These are phyloP conservation scores for Drosophila kepulauana DNA, from an alignment of 1,140 invertebrate species.

Conservation along the genomic window DNA sequence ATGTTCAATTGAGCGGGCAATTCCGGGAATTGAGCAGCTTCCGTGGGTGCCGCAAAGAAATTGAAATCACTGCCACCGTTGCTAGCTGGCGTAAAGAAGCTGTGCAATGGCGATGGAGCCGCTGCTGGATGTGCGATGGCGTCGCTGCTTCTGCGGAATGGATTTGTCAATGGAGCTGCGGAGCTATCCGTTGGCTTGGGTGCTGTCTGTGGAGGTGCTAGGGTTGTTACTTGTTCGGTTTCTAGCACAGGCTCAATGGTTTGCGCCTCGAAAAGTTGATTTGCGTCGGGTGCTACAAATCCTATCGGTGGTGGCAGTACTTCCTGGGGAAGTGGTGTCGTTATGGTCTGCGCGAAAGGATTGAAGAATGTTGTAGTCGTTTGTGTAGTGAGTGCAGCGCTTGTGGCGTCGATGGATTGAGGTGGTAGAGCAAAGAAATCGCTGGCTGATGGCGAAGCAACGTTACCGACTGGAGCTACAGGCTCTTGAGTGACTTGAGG, in stretches of 20 bases:
- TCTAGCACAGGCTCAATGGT: constrained; percentile 42
- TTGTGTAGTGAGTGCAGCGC: constrained; percentile 27
- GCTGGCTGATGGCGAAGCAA: not conserved
- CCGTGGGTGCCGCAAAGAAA: constrained; percentile 49
- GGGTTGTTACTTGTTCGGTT: not conserved
- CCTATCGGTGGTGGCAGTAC: constrained; percentile 60
- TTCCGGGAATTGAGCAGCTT: constrained; percentile 39
- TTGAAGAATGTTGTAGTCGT: constrained; percentile 68
- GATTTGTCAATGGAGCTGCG: constrained; percentile 30
- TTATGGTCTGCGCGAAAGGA: constrained; percentile 64
- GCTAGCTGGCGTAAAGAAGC: constrained; percentile 58
- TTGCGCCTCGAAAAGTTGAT: constrained; percentile 30
- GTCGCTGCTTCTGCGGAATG: constrained; percentile 26
- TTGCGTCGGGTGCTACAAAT: constrained; percentile 42
- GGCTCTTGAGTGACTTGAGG: constrained; percentile 2
- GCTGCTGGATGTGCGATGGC: constrained; percentile 2
- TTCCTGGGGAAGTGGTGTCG: constrained; percentile 51
- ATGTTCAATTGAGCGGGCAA: constrained; percentile 40
- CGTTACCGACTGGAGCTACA: not conserved
- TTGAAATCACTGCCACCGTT: constrained; percentile 52
- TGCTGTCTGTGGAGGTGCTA: constrained; percentile 8
- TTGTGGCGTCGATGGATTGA: not conserved
- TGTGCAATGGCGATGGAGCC: constrained; percentile 59
- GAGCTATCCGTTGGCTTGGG: not conserved
- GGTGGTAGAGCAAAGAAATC: constrained; percentile 8